Evolutionary conservation across 2,797 vertebrate species (phyloP).

Genomic region (Xiphophorus birchmanni): DNA sequence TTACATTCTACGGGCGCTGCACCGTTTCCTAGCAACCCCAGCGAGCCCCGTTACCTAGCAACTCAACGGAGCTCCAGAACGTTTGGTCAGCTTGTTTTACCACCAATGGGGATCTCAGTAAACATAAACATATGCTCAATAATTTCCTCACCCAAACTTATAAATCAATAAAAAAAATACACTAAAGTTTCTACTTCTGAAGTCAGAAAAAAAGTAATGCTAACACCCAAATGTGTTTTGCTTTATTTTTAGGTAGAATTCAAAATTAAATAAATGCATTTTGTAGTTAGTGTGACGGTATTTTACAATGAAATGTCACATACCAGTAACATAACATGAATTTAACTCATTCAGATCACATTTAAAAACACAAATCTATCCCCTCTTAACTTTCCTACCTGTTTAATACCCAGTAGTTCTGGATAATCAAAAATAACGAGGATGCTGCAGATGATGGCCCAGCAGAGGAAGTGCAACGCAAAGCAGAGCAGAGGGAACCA

Average conservation of each 20-base stretch:
- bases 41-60: too few relatives aligned
- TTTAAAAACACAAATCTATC: background rate
- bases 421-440: slow-evolving; percentile 90
- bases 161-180: background rate
- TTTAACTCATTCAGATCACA: background rate
- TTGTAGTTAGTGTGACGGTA: background rate
- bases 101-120: too few relatives aligned
- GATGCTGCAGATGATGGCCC: slow-evolving; percentile 92
- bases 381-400: slow-evolving; percentile 73
- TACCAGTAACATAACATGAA: background rate
- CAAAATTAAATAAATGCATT: background rate
- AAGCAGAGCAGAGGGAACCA: slow-evolving; percentile 91
- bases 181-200: background rate
- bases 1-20: too few relatives aligned
- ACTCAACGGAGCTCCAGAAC: too few relatives aligned
- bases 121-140: background rate
- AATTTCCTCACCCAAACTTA: background rate
- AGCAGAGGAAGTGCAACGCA: slow-evolving; percentile 87
- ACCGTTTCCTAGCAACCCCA: too few relatives aligned
- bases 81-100: too few relatives aligned
- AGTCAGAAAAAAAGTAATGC: background rate
- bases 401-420: slow-evolving; percentile 91
- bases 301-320: background rate
- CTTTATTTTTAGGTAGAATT: background rate
- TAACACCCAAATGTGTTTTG: background rate